Evolutionary conservation across 2,113 vertebrate genomes (phyloP).

Genomic region (Uropsilus gracilis): DNA sequence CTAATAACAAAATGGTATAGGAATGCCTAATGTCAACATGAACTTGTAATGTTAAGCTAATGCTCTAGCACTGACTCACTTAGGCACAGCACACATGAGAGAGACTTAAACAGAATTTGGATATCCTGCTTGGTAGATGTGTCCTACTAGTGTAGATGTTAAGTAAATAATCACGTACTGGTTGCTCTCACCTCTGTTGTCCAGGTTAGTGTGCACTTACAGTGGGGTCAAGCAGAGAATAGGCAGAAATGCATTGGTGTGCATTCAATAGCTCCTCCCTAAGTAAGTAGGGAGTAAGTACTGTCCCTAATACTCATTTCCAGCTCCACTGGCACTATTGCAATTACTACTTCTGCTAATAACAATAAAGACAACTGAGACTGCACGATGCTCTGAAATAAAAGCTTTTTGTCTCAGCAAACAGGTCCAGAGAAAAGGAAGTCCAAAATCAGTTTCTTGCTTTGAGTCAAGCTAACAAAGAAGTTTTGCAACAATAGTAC

Average conservation of each 20-base stretch:
- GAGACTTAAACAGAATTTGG: neutral
- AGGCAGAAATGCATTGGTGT: neutral
- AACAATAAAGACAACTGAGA: neutral
- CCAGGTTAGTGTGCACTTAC: neutral
- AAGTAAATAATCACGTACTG: neutral
- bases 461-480: neutral
- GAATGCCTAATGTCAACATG: neutral
- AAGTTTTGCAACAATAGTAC: neutral
- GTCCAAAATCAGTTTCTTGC: neutral
- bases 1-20: neutral
- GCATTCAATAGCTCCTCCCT: neutral
- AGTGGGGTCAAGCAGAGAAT: neutral
- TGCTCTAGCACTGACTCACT: neutral
- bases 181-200: neutral
- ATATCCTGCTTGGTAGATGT: neutral
- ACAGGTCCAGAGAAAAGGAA: neutral
- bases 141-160: neutral
- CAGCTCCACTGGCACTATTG: neutral
- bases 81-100: neutral
- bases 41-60: neutral
- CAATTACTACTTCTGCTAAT: neutral
- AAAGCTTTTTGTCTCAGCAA: neutral
- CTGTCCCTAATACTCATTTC: neutral
- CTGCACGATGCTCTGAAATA: neutral
- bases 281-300: no score